Base-by-base conservation (phyloP, 2,888 invertebrate species). In the Pheosia tremula region DNA sequence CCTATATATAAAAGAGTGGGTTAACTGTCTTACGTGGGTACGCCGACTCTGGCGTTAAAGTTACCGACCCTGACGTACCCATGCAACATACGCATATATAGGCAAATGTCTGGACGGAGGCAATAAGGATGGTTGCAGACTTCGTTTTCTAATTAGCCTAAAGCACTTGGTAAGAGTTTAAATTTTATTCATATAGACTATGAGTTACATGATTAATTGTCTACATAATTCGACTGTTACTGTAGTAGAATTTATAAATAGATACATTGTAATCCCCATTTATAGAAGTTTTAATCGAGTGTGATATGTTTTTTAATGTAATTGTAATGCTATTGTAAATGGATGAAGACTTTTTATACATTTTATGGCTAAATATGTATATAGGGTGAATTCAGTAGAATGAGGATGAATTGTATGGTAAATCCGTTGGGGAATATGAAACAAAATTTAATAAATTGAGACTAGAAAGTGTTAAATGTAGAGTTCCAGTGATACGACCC, bases 401-500 rank as follows among this genome's bases (percentile, higher is more conserved):
- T 1, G 43, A 8, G 8, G 2, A 47, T 47, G 9, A 47, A n/a
- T 9, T 47, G 47, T 11, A n/a, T 68, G 61, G 72, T 71, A 72
- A 70, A 67, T 61, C 66, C 71, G 66, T 72, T 72, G 61, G 73
- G 77, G 77, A 76, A 60, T 65, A 75, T 74, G 67, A 79, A 73
- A 79, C 82, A 79, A 83, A 85, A 81, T 85, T 85, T 80, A 84
- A 81, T 84, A 85, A 85, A 88, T 88, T 81, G 88, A 91, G 92
- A 93, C 92, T 93, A 93, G 92, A 93, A 89, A 90, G 88, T 90
- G 89, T 89, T 85, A 84, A 83, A 79, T 80, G 77, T 77, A 81
- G 80, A 77, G 67, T 81, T 75, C 80, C 85, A 85, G 86, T 85
- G 75, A 79, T 78, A 88, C 86, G 85, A 88, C 84, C 86, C 81